These are phyloP conservation scores for Aythya baeri DNA, from an alignment of 2,113 vertebrate genomes.

Conservation along the genomic window DNA sequence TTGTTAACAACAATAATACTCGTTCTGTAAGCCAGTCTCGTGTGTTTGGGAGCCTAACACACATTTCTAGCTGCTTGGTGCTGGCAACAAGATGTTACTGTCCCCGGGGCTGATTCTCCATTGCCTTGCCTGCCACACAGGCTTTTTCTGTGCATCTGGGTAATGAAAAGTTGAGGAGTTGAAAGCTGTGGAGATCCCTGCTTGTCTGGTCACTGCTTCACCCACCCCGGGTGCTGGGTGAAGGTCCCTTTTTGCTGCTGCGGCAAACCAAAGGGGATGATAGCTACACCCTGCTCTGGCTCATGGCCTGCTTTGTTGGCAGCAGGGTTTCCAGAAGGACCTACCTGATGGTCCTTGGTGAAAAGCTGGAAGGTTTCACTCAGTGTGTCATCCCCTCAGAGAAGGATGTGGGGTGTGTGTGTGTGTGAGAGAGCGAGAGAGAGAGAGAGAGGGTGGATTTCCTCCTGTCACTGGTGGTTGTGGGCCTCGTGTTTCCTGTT, in stretches of 20 bases:
- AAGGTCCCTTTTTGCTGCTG: not conserved
- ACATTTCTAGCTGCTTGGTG: not conserved
- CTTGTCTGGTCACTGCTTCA: not conserved
- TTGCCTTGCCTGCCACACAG: not conserved
- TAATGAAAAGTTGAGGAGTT: not conserved
- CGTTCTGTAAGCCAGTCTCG: not conserved
- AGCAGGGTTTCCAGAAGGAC: constrained; percentile 36
- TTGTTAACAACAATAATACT: constrained; percentile 41
- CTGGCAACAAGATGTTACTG: not conserved
- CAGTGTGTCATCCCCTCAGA: constrained; percentile 24
- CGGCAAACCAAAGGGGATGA: not conserved
- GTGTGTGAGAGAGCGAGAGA: not conserved
- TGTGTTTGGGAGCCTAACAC: not conserved
- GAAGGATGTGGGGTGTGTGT: constrained; percentile 2
- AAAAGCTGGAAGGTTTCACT: not conserved
- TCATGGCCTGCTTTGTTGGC: not conserved
- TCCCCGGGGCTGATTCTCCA: not conserved
- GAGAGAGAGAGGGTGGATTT: constrained; percentile 51
- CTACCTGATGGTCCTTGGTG: constrained; percentile 9
- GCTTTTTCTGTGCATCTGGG: not conserved
- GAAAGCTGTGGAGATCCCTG: not conserved
- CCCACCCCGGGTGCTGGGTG: not conserved
- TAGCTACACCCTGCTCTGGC: not conserved
- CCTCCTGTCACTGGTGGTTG: constrained; percentile 30
- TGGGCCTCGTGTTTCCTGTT: constrained; percentile 75